A percentile compares a stretch with the other conserved stretches of the same genome.
Evolutionary conservation across 2,797 vertebrate species (phyloP).

Genomic region (Silurus aristotelis): DNA sequence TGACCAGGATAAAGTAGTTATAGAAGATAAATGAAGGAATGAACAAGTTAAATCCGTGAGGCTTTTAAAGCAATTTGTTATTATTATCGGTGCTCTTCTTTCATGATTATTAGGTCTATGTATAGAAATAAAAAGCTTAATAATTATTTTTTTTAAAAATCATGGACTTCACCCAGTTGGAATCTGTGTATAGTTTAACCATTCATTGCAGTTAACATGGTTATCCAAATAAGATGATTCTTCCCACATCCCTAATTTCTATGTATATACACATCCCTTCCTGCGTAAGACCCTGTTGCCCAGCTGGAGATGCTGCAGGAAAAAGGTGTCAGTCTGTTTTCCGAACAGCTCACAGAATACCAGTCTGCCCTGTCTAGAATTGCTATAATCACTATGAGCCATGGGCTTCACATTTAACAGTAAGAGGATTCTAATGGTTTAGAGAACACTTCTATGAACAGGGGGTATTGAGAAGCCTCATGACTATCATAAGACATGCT

Average conservation of each 20-base stretch:
- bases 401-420: slow-evolving; percentile 5
- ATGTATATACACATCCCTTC: slow-evolving; percentile 44
- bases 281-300: slow-evolving; percentile 32
- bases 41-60: neutral
- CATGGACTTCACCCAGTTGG: neutral
- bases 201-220: neutral
- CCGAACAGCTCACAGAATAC: neutral
- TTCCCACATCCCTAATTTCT: neutral
- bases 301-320: neutral
- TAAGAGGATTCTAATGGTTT: slow-evolving; percentile 1
- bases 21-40: neutral
- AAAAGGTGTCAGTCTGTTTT: slow-evolving; percentile 20
- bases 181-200: neutral
- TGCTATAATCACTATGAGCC: neutral
- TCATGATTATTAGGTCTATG: neutral
- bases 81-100: neutral
- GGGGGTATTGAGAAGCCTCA: neutral
- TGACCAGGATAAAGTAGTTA: neutral
- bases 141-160: neutral
- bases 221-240: neutral
- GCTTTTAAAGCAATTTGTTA: neutral
- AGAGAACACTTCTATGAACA: neutral
- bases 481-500: neutral
- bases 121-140: neutral
- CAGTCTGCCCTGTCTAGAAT: neutral